Evolutionary conservation across 2,797 vertebrate species (phyloP).

Genomic region (Enteromius viviparus): DNA sequence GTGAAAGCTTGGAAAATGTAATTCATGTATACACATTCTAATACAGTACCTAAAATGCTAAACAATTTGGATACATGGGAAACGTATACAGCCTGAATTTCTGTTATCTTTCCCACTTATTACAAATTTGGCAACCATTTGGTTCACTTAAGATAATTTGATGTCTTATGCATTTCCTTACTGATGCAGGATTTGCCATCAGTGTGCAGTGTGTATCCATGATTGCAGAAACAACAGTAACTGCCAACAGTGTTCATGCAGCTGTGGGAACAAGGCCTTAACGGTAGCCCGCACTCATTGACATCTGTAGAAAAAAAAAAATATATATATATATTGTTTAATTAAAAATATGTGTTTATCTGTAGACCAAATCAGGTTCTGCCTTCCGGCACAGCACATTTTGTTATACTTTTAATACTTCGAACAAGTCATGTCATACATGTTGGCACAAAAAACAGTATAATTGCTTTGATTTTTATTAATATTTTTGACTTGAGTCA

Average conservation of each 20-base stretch:
- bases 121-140: neutral
- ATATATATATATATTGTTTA: no score
- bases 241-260: slow-evolving; percentile 78
- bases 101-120: neutral
- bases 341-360: no score
- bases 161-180: slow-evolving; percentile 64
- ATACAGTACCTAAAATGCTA: neutral
- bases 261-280: slow-evolving; percentile 74
- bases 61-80: neutral
- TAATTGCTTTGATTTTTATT: neutral
- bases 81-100: neutral
- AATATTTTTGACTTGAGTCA: neutral
- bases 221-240: slow-evolving; percentile 77
- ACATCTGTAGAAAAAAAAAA: slow-evolving; percentile 71
- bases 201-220: slow-evolving; percentile 68
- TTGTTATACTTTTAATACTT: neutral
- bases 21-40: neutral
- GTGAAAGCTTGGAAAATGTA: slow-evolving; percentile 43
- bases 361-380: neutral
- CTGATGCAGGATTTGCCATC: slow-evolving; percentile 74
- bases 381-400: neutral
- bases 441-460: neutral
- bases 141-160: slow-evolving; percentile 20
- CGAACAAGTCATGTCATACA: neutral
- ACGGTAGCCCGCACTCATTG: slow-evolving; percentile 75